Evolutionary conservation across 2,888 invertebrate genomes (phyloP).

Genomic region (Thalpophila matura): DNA sequence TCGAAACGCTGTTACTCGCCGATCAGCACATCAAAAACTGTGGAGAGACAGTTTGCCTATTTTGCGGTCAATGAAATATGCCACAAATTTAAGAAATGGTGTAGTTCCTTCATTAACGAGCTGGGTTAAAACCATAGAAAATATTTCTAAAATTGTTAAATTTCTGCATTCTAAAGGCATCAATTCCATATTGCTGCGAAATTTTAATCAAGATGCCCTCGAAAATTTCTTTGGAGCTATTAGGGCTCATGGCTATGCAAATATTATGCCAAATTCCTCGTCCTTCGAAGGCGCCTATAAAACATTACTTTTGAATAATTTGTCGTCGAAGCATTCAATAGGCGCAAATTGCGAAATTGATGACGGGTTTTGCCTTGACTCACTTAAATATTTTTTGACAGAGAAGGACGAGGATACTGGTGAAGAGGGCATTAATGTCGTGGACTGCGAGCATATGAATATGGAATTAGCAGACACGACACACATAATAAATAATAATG

Average conservation of each 20-base stretch:
- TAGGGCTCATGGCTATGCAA: slow-evolving; percentile 18
- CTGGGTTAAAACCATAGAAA: slow-evolving; percentile 18
- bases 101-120: slow-evolving; percentile 15
- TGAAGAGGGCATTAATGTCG: no score
- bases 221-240: slow-evolving; percentile 31
- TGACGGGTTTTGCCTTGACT: no score
- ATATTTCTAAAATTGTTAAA: not conserved
- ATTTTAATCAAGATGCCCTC: slow-evolving; percentile 27
- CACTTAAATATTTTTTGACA: no score
- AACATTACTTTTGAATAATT: slow-evolving; percentile 22
- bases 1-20: no score
- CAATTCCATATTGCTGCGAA: slow-evolving; percentile 14
- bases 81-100: not conserved
- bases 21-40: not conserved
- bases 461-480: slow-evolving; percentile 17
- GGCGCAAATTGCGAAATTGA: no score
- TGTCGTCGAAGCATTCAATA: no score
- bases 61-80: not conserved
- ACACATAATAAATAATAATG: not conserved
- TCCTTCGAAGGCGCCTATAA: slow-evolving; percentile 28
- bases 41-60: not conserved
- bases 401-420: no score
- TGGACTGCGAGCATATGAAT: no score
- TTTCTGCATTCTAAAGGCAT: no score
- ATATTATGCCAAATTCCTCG: slow-evolving; percentile 16